Evolutionary conservation across 2,797 vertebrate species (phyloP), one percentile per base, ranked within the genome.

Genomic region (Cyprinodon diabolis): DNA sequence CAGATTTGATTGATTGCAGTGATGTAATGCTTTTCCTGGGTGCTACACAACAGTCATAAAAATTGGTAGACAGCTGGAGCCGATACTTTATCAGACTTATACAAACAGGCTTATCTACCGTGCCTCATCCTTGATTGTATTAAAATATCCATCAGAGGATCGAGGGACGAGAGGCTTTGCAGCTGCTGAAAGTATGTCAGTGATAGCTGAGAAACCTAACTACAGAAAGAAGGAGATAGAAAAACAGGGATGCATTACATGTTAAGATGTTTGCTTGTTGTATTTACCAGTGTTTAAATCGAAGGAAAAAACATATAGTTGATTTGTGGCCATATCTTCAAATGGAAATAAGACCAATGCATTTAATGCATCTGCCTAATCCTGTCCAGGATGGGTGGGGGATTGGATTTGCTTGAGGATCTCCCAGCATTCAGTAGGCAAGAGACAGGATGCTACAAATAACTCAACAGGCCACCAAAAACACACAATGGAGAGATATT

Each of bases 41-140:
- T 89, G 82, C 90, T 62, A 88, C 77, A 87, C 79, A 83, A 89
- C 89, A 81, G 90, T 90, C 84, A 86, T 84, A 83, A 82, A 92
- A 95, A 93, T 89, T 90, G 87, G 90, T 84, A 86, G 92, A 93
- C 94, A 95, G 94, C 92, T 94, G 94, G 91, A 83, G 82, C 84
- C 78, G 88, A 93, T 91, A 90, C 88, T 94, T 93, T 92, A 90
- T 90, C 90, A 89, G 94, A 93, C 91, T 93, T 93, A 91, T 85
- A 92, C 91, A 92, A 93, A 94, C 76, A 80, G 92, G 93, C 95
- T 94, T 93, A 91, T 90, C 87, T 51, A 80, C 56, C 75, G 82
- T 75, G 74, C 84, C 83, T 49, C 25, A 75, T 79, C 84, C 82
- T 68, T 88, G 86, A 94, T 91, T 91, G 91, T 88, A 94, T 93